Base-by-base conservation (phyloP, 2,113 vertebrate species). In the Tichodroma muraria region DNA sequence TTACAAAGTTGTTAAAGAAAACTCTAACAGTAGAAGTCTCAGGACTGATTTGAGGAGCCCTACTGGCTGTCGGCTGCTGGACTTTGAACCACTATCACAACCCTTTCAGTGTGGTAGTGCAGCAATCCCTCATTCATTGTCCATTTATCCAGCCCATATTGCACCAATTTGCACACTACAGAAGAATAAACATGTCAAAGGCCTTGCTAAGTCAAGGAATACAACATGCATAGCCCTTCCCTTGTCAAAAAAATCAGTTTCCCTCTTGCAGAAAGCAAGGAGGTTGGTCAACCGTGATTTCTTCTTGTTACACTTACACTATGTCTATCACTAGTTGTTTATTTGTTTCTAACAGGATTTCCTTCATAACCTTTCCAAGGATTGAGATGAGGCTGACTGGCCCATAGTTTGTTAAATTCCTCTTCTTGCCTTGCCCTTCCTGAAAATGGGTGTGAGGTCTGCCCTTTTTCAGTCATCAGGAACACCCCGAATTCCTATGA, bases 401-500 rank as follows among this genome's bases (percentile, higher is more conserved):
- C 12, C 31, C 7, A 20, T 24, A 37, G 10, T 28, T 50, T 0
- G 0, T 28, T 28, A 5, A 57, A 66, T 52, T 66, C 13, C 6
- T 33, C 7, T 24, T 81, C 17, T 57, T 56, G 15, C 31, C 18
- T 72, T 44, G 5, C 33, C 13, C 45, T 66, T 56, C 60, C 30
- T 68, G 53, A 72, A 91, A 44, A 44, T 44, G 24, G 8, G 4
- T 70, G 31, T 33, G n/a, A 61, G 0, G 0, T 40, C 45, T 77
- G 50, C 28, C 8, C 11, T 50, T 77, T 15, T 80, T 63, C 63
- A 77, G 23, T 40, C 22, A 52, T 17, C 16, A 40, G 28, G 53
- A 72, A 11, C 9, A 52, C 37, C 3, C 4, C 9, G 10, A 68
- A n/a, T 30, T 37, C 20, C 47, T 28, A 52, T 15, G 9, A 85